These are phyloP conservation scores for Percopsis transmontana DNA, from an alignment of 2,113 vertebrate genomes.

Conservation along the genomic window DNA sequence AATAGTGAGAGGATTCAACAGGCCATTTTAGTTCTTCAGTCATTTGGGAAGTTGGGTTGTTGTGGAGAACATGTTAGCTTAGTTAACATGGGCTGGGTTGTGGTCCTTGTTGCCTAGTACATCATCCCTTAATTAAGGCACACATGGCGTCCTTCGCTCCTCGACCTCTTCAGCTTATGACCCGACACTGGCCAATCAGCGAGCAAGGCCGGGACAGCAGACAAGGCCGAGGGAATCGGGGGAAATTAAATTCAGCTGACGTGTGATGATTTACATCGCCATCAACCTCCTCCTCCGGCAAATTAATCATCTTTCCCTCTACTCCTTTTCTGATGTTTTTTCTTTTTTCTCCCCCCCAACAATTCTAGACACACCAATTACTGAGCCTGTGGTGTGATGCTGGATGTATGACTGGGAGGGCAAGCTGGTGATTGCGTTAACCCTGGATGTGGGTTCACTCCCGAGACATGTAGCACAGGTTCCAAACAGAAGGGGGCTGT, in stretches of 20 bases:
- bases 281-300: conserved; percentile 60
- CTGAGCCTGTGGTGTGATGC: conserved; percentile 53
- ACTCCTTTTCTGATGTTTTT: conserved; percentile 57
- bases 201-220: conserved; percentile 47
- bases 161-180: conserved; percentile 51
- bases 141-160: conserved; percentile 45
- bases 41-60: no score
- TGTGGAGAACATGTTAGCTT: background rate
- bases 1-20: no score
- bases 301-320: conserved; percentile 69
- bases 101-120: conserved; percentile 10
- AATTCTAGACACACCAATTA: conserved; percentile 68
- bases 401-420: conserved; percentile 60
- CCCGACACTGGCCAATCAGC: conserved; percentile 64
- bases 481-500: conserved; percentile 59
- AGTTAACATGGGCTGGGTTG: no score
- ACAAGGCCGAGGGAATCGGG: conserved; percentile 64
- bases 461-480: conserved; percentile 48
- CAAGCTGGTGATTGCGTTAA: conserved; percentile 70
- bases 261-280: conserved; percentile 68
- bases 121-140: conserved; percentile 56
- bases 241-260: conserved; percentile 70
- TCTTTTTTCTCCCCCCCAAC: conserved; percentile 21
- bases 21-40: no score
- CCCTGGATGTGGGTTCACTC: conserved; percentile 55